Evolutionary conservation across 2,888 invertebrate genomes (phyloP), one percentile per base, ranked within the genome.

Genomic region (Drosophila demipolita): DNA sequence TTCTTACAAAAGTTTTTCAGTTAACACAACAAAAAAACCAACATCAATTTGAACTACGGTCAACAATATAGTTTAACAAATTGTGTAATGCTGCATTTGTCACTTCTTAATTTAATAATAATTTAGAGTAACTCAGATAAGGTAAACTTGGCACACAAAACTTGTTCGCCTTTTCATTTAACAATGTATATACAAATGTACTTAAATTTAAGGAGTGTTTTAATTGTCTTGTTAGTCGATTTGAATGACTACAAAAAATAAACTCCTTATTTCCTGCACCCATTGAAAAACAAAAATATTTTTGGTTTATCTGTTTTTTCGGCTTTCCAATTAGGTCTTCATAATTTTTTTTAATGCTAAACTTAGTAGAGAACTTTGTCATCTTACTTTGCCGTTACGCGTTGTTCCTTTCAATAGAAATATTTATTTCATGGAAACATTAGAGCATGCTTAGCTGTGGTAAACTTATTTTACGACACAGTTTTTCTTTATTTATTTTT

Each of bases 51-150:
- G n/a, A 42, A 57, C 42, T 54, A 58, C 48, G 26, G 26, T 23
- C 23, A 64, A 42, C 59, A 23, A 63, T 64, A 64, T 69, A 35
- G 60, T 55, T 74, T 53, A 57, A 55, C 59, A 60, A 69, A 63
- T 52, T 55, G 50, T 40, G 54, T 59, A 69, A 65, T 73, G 71
- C 60, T 48, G 61, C 36, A 69, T 53, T 17, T 33, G 23, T 45
- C 11, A 49, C 17, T 38, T 49, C 4, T 12, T 20, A 32, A 52
- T 52, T n/a, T 4, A 32, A 32, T 52, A 33, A 52, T 12, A 20
- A 20, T 52, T 32, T 8, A 7, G 32, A 20, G 52, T n/a, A 29
- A 20, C 17, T 32, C n/a, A 52, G 52, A 12, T 20, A 23, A 23
- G 26, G 26, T 49, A 9, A 49, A 26, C 9, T 49, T 17, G 1